Percentiles rank a stretch among this genome's conserved stretches.
Evolutionary conservation across 1,140 invertebrate species (phyloP).

Genomic region (Andricus grossulariae): DNA sequence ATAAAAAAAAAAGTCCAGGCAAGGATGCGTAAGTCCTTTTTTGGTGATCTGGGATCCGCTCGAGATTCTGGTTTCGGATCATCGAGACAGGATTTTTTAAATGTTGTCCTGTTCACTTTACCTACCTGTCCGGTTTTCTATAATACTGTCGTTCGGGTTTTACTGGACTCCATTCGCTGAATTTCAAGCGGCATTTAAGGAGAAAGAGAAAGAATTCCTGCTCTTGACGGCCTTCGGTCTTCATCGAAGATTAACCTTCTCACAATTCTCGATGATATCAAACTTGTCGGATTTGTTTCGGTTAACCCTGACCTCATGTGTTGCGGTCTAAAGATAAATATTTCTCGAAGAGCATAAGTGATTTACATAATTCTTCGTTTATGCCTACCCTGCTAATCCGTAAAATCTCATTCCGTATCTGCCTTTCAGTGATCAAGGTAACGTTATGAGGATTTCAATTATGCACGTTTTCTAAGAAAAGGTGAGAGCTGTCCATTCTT

Average conservation of each 20-base stretch:
- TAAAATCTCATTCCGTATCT: conserved; percentile 38
- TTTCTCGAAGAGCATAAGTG: background rate
- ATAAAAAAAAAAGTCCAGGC: conserved; percentile 24
- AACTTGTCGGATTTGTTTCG: conserved; percentile 34
- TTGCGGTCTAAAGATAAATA: background rate
- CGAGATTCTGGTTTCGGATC: conserved; percentile 55
- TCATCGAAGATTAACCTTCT: conserved; percentile 49
- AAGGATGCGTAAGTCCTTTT: conserved; percentile 56
- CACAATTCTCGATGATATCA: conserved; percentile 31
- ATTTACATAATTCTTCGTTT: background rate
- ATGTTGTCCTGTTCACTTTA: conserved; percentile 49
- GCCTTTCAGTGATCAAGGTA: conserved; percentile 49
- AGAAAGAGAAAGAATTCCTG: conserved; percentile 40
- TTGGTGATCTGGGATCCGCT: conserved; percentile 49
- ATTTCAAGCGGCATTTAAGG: conserved; percentile 41
- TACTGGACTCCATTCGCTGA: conserved; percentile 40
- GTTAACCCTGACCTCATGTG: conserved; percentile 34
- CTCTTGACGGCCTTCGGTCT: conserved; percentile 52
- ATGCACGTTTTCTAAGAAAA: conserved; percentile 34
- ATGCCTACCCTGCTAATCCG: conserved; percentile 3
- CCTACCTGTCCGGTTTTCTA: conserved; percentile 55
- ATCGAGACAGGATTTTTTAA: conserved; percentile 57
- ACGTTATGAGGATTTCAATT: conserved; percentile 50
- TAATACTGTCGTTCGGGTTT: conserved; percentile 43
- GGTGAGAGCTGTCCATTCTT: conserved; percentile 12